Evolutionary conservation across 35 echinoderm and acorn worm genomes (phyloP), one percentile per base, ranked within the genome.

Genomic region (Amphiura filiformis): DNA sequence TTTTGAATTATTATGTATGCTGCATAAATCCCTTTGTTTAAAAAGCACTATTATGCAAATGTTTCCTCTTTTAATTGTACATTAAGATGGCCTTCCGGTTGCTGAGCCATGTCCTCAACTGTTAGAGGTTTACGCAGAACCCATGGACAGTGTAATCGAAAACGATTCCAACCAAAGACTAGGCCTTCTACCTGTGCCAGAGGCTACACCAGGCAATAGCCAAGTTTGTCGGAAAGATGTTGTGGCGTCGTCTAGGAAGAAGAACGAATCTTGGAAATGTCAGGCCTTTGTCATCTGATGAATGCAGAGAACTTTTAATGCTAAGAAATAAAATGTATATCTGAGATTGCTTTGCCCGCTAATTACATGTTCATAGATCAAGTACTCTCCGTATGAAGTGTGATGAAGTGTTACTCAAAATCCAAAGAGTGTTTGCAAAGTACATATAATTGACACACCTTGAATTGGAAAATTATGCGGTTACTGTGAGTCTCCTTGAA

Each of bases 31-130:
- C 28, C 28, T 70, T 70, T 11, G 26, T 70, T 70, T 18, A 15
- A 70, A n/a, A n/a, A 70, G 61, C 61, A 70, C 4, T 70, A 30
- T 70, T 70, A 70, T 70, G 61, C 11, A 11, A 11, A 13, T 47
- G 7, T 70, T n/a, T 70, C 61, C 61, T 70, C 61, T 70, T 70
- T 70, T 70, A 70, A 70, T 70, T 70, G 61, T 70, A 70, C 61
- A 70, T 70, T 70, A 70, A 70, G 61, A 70, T 70, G 61, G 61
- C 61, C 61, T 70, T 30, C 61, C 61, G 7, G 61, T 5, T 70
- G 61, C 1, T 70, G 61, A 26, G 15, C 61, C 61, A 3, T 30
- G 61, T n/a, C 61, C 41, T 47, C 5, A 47, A 47, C 41, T 70
- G 11, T 70, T 70, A 70, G 61, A 70, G 61, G 61, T 30, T 70